Evolutionary conservation across 2,888 invertebrate species (phyloP), one percentile per base, ranked within the genome.

Genomic region (Chorisops tibialis): DNA sequence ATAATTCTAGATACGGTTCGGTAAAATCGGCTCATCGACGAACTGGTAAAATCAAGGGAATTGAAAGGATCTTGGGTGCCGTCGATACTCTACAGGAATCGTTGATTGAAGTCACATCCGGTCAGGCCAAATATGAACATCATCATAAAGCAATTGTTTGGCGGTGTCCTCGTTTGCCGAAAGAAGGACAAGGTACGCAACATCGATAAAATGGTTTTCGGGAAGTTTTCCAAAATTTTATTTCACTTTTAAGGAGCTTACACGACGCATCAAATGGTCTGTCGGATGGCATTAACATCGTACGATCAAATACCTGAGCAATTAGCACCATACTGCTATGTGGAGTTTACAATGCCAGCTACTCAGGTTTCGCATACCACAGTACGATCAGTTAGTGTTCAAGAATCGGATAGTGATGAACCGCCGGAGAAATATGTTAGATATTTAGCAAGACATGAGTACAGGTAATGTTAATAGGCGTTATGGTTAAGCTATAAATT

Each of bases 271-370:
- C 88, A 96, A 76, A 86, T 99, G 80, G 91, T 93, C 66, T 93
- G 96, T 73, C 88, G 93, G 65, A 88, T 99, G 84, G 93, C 94
- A 65, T 84, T 99, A 68, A 97, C 96, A 19, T 94, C 95, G 50
- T 99, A 93, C 81, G 99, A 99, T 80, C 93, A 96, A 81, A 87
- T 98, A 74, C 99, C 99, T 22, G 95, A 93, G 67, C 88, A 91
- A 77, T 84, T 97, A 75, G 89, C 95, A 65, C 89, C 89, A 69
- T 88, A 86, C 78, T 92, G 93, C 69, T 86, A 86, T 75, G 96
- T 98, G 35, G 96, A 98, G 80, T 99, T 97, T 80, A 97, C 96
- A 50, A 99, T 99, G 98, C 98, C 99, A 37, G 91, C 94, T 68
- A 95, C 96, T 38, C 96, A 96, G 75, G 89, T 87, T 56, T 94